A percentile compares a stretch with the other conserved stretches of the same genome.
phyloP scores from a whole-genome alignment of 2,888 invertebrate species.

The Macaria notata region DNA sequence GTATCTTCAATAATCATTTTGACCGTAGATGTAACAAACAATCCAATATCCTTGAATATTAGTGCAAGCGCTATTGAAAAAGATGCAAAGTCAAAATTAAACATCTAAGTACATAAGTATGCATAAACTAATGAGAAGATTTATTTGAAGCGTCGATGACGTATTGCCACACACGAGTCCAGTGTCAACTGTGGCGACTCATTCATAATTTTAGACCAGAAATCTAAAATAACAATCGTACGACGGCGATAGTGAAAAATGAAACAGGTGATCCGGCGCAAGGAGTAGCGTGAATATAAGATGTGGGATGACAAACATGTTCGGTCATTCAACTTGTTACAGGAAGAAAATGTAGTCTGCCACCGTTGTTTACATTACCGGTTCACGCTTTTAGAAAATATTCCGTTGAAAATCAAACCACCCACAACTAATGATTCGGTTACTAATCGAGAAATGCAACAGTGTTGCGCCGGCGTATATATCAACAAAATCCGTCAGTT shows the following conservation, averaged over 20 bases:
- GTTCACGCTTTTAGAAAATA: constrained; percentile 14
- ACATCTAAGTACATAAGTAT: constrained; percentile 13
- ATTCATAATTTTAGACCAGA: constrained; percentile 64
- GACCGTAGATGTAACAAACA: constrained; percentile 6
- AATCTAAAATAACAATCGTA: constrained; percentile 64
- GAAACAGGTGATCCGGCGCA: constrained; percentile 65
- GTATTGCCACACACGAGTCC: constrained; percentile 37
- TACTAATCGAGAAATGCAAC: constrained; percentile 12
- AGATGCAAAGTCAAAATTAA: constrained; percentile 20
- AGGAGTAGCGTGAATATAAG: constrained; percentile 49
- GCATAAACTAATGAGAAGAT: constrained; percentile 32
- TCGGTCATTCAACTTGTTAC: constrained; percentile 58
- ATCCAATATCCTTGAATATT: constrained; percentile 15
- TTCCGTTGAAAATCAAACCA: constrained; percentile 7
- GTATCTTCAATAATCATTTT: constrained; percentile 16
- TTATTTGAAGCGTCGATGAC: constrained; percentile 47
- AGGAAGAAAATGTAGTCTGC: constrained; percentile 41
- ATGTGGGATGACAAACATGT: constrained; percentile 65
- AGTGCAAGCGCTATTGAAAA: constrained; percentile 16
- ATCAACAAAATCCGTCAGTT: constrained; percentile 34
- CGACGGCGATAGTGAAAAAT: constrained; percentile 66
- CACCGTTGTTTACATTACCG: constrained; percentile 21
- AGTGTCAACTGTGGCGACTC: constrained; percentile 52
- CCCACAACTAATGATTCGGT: constrained; percentile 9
- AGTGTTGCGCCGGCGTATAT: constrained; percentile 5